These are phyloP conservation scores for Sterna hirundo DNA, from an alignment of 2,113 vertebrate species.

Conservation along the genomic window DNA sequence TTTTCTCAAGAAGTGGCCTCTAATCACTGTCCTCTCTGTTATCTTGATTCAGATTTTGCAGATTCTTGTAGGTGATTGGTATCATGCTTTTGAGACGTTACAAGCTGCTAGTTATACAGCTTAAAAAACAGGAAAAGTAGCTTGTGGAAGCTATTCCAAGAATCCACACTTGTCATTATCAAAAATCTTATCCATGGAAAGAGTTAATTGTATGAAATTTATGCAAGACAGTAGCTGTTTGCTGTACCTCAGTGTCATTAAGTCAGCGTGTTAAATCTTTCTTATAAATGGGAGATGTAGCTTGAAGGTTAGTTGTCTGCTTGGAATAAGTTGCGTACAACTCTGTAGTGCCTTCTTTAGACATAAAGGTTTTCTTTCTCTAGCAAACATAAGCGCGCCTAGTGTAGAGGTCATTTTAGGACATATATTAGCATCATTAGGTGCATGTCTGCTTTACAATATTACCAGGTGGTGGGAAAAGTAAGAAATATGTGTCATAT, in stretches of 20 bases:
- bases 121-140: background rate
- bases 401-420: background rate
- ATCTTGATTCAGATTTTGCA: background rate
- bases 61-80: background rate
- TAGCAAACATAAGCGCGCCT: background rate
- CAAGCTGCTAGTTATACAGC: background rate
- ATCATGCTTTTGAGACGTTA: background rate
- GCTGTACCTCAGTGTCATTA: background rate
- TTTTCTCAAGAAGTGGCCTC: background rate
- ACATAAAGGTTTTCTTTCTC: background rate
- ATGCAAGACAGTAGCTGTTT: fast-evolving
- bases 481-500: background rate
- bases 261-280: background rate
- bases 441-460: background rate
- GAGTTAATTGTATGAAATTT: background rate
- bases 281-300: background rate
- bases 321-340: background rate
- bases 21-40: background rate
- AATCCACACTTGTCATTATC: background rate
- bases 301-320: background rate
- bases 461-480: background rate
- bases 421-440: background rate
- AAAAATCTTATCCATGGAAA: background rate
- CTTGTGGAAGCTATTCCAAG: background rate
- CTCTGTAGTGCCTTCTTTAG: background rate